Base-by-base conservation (phyloP, 2,797 vertebrate genomes). In the Muraenolepis orangiensis region DNA sequence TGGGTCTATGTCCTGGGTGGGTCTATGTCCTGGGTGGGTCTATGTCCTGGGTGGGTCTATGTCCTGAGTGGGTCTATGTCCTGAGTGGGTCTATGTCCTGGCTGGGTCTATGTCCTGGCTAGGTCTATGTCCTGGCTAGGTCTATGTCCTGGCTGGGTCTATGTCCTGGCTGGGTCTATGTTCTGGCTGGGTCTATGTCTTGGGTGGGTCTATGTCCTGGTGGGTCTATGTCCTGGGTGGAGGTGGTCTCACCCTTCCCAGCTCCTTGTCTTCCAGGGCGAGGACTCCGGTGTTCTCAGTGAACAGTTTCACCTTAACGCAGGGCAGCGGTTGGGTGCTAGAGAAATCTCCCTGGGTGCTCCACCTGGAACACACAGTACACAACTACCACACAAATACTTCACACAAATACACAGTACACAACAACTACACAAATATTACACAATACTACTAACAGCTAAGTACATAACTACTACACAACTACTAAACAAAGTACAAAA, bases 241-340 rank as follows among this genome's bases (percentile, higher is more conserved):
- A 6, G n/a, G 51, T 18, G 18, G 20, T 12, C 57, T 23, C n/a
- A 69, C 68, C 92, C 93, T 94, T 82, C 97, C 97, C 76, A 99
- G 93, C 78, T 98, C 97, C 89, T 99, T 99, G 92, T 99, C 98
- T 90, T 99, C 98, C 77, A 99, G 93, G 28, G 96, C 96, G 82
- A 94, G 82, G 34, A 94, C 93, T 1, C 96, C 96, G 0, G 97
- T 99, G 90, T 95, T 98, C 90, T 99, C 98, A 0, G 96, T 98
- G 84, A 98, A 99, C 77, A 99, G 96, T 87, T 99, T 99, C 42
- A 99, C 96, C 92, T 99, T 99, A 84, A 99, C 96, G n/a, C 94
- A 94, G 46, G 98, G 97, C 16, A 97, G 93, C 38, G 97, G 96
- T 74, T 99, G 96, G 67, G 95, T 96, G 0, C 97, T 98, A 76